Conservation (phyloP, 2,797 vertebrate species). For the Leptatherina wallacei region DNA sequence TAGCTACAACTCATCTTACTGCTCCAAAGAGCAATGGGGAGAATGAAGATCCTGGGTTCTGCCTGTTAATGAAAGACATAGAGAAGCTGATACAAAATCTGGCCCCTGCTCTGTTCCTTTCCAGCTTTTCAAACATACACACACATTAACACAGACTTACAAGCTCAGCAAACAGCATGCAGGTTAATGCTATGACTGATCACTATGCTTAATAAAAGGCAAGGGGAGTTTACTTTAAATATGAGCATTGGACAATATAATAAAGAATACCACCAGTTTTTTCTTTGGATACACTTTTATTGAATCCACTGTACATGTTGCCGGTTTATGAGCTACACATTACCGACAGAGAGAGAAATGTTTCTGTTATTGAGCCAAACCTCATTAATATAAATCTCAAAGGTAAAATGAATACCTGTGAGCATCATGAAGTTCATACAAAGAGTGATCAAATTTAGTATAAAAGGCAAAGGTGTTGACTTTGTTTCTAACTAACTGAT, state of each 20-base stretch:
- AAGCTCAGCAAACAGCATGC: conserved; percentile 50
- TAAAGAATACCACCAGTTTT: conserved; percentile 19
- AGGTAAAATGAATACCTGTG: conserved; percentile 7
- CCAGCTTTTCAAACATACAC: conserved; percentile 5
- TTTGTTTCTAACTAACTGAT: no score
- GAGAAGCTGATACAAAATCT: conserved; percentile 29
- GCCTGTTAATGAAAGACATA: conserved; percentile 69
- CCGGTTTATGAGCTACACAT: no score
- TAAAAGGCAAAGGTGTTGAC: no score
- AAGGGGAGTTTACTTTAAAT: conserved; percentile 28
- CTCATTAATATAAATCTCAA: neutral
- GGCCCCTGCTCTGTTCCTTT: conserved; percentile 4
- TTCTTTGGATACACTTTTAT: neutral
- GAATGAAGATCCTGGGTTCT: conserved; percentile 76
- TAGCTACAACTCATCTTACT: conserved; percentile 74
- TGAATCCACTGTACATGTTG: neutral
- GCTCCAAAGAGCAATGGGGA: conserved; percentile 72
- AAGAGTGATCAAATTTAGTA: no score
- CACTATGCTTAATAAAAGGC: conserved; percentile 5
- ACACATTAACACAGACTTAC: conserved; percentile 16
- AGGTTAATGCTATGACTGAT: conserved; percentile 36
- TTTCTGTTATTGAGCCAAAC: conserved; percentile 10
- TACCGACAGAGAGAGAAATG: neutral
- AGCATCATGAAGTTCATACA: conserved; percentile 1
- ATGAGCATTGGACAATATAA: neutral